Conservation (phyloP, 2,888 invertebrate genomes). For the Deroplatys truncata region DNA sequence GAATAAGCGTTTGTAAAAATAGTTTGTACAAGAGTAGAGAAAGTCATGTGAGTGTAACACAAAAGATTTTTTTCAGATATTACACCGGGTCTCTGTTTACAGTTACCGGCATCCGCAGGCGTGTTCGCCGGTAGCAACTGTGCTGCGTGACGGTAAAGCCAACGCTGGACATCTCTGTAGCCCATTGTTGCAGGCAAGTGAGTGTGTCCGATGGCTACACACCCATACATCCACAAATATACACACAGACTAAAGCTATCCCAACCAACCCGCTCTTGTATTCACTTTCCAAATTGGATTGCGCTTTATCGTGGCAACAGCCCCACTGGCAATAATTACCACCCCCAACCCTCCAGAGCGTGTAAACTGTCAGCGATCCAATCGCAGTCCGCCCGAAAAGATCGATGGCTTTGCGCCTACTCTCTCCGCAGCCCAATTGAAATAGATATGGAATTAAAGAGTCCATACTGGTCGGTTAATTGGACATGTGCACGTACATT, state of each 20-base stretch:
- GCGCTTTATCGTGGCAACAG: slow-evolving; percentile 27
- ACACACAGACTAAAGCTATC: neutral
- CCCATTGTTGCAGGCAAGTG: neutral
- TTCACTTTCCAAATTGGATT: slow-evolving; percentile 31
- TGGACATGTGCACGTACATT: slow-evolving; percentile 26
- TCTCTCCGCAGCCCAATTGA: slow-evolving; percentile 22
- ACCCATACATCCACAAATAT: slow-evolving; percentile 14
- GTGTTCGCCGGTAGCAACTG: too few relatives aligned
- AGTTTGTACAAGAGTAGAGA: too few relatives aligned
- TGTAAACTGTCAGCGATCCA: slow-evolving; percentile 27
- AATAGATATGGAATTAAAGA: slow-evolving; percentile 31
- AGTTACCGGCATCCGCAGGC: too few relatives aligned
- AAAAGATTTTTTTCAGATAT: too few relatives aligned
- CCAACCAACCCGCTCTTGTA: slow-evolving; percentile 15
- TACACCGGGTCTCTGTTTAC: too few relatives aligned
- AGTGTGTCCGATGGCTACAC: neutral
- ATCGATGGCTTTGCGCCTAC: slow-evolving; percentile 25
- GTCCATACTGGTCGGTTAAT: slow-evolving; percentile 23
- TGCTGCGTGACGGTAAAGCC: too few relatives aligned
- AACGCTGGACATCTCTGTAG: neutral
- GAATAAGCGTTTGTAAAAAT: too few relatives aligned
- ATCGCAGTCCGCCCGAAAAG: slow-evolving; percentile 19
- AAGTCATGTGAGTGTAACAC: too few relatives aligned
- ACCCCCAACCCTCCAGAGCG: slow-evolving; percentile 10
- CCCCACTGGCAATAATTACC: slow-evolving; percentile 23